Percentiles rank a stretch among this genome's conserved stretches.
phyloP scores from a whole-genome alignment of 1,140 invertebrate species.

The Matsumurasca onukii region DNA sequence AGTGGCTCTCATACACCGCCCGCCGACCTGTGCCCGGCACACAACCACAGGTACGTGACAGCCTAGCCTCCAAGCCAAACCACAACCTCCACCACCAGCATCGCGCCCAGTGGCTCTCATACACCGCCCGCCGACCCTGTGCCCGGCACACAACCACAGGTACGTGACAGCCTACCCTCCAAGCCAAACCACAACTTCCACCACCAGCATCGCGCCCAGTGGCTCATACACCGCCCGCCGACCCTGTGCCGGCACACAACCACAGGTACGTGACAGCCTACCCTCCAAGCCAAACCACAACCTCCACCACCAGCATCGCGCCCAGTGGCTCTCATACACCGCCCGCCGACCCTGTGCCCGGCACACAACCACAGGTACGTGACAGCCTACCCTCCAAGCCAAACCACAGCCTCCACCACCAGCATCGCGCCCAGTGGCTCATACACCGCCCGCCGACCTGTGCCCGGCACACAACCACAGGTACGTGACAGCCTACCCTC shows the following conservation, averaged over 20 bases:
- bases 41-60: constrained; percentile 63
- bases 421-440: background rate
- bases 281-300: constrained; percentile 21
- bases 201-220: constrained; percentile 4
- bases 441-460: background rate
- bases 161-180: constrained; percentile 61
- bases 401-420: constrained; percentile 30
- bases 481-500: constrained; percentile 62
- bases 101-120: background rate
- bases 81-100: constrained; percentile 29
- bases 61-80: constrained; percentile 14
- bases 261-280: constrained; percentile 68
- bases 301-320: constrained; percentile 25
- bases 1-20: background rate
- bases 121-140: background rate
- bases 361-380: constrained; percentile 58
- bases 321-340: background rate
- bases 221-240: background rate
- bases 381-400: constrained; percentile 47
- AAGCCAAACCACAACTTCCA: constrained; percentile 26
- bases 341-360: background rate
- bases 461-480: background rate
- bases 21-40: background rate
- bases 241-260: too few species aligned
- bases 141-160: background rate